Evolutionary conservation across 1,140 invertebrate species (phyloP).

Genomic region (Caligus rogercresseyi): DNA sequence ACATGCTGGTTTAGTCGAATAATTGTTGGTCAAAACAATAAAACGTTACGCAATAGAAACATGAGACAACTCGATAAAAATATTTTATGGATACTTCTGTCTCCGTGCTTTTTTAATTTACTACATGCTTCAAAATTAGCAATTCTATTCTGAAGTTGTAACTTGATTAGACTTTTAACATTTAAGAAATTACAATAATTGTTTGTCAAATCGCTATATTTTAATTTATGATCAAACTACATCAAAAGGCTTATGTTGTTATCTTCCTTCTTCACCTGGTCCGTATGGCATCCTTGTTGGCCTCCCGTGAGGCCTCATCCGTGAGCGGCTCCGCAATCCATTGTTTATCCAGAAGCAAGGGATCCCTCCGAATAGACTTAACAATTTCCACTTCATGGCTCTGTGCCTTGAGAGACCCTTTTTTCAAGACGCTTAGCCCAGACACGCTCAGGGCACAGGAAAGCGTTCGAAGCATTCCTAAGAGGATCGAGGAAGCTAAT

Average conservation of each 20-base stretch:
- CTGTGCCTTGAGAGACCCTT: not conserved
- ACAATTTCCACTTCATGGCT: not conserved
- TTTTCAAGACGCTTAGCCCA: not conserved
- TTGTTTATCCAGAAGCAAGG: not conserved
- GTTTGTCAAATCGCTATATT: no score
- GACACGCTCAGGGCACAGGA: not conserved
- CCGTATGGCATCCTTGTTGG: slow-evolving; percentile 56
- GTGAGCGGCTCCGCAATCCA: slow-evolving; percentile 72
- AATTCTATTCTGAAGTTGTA: slow-evolving; percentile 6
- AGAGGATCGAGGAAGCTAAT: not conserved
- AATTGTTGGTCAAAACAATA: no score
- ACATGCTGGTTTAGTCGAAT: no score
- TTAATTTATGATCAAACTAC: no score
- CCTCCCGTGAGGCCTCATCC: slow-evolving; percentile 39
- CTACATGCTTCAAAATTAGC: no score
- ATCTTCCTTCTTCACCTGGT: slow-evolving; percentile 76
- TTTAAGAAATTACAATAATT: slow-evolving; percentile 14
- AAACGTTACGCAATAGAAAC: no score
- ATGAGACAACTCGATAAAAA: no score
- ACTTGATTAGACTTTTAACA: slow-evolving; percentile 5
- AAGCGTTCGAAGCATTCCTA: not conserved
- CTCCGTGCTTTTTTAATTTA: no score
- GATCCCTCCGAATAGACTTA: not conserved
- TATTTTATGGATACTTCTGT: no score
- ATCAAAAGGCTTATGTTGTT: slow-evolving; percentile 23